phyloP scores from a whole-genome alignment of 2,113 vertebrate genomes.

The Xerus inauris region DNA sequence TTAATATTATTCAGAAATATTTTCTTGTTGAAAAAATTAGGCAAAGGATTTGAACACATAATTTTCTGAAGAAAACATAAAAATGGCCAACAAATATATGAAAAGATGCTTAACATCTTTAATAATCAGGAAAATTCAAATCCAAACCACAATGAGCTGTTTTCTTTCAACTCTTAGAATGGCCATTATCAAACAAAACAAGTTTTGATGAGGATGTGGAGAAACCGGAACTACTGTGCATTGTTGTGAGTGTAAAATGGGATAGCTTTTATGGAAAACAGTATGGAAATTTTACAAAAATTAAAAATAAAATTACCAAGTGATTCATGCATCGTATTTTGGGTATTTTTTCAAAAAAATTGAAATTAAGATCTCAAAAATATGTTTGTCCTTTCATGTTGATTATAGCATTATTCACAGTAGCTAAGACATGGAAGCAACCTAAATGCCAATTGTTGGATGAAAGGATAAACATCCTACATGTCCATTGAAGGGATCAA shows the following conservation, averaged over 20 bases:
- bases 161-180: background rate
- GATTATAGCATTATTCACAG: background rate
- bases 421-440: background rate
- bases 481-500: too few relatives aligned
- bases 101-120: too few relatives aligned
- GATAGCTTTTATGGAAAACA: background rate
- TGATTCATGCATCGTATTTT: background rate
- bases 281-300: too few relatives aligned
- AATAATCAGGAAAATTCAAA: too few relatives aligned
- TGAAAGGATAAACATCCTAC: background rate
- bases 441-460: background rate
- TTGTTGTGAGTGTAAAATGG: too few relatives aligned
- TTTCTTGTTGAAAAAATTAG: background rate
- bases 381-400: too few relatives aligned
- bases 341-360: too few relatives aligned
- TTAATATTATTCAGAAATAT: background rate
- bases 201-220: background rate
- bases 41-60: too few relatives aligned
- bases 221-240: background rate
- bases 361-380: too few relatives aligned
- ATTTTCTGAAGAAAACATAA: too few relatives aligned
- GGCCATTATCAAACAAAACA: background rate
- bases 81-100: too few relatives aligned
- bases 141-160: background rate
- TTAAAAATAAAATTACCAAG: background rate